phyloP scores from a whole-genome alignment of 2,797 vertebrate genomes.

The Microctenopoma lineatum region DNA sequence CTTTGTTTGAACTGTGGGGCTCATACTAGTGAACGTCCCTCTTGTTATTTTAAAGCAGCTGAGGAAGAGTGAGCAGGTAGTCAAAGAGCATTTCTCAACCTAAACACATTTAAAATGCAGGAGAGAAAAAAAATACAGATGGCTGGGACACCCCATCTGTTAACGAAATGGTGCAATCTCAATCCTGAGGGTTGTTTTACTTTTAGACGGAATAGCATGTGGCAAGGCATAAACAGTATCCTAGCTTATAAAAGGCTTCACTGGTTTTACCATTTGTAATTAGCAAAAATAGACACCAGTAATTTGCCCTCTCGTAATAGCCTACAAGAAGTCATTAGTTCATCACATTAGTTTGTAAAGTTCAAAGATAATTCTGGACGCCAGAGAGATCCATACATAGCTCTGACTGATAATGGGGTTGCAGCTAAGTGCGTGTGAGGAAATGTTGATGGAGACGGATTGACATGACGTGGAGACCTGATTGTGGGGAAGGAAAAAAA shows the following conservation, averaged over 20 bases:
- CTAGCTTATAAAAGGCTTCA: conserved; percentile 80
- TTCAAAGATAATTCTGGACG: conserved; percentile 77
- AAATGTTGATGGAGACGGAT: conserved; percentile 26
- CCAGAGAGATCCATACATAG: conserved; percentile 43
- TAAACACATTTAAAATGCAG: conserved; percentile 64
- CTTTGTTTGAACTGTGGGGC: conserved; percentile 58
- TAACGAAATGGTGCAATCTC: conserved; percentile 81
- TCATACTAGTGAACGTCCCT: conserved; percentile 25
- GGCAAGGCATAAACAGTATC: conserved; percentile 79
- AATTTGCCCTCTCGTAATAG: conserved; percentile 78
- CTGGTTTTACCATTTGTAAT: conserved; percentile 84
- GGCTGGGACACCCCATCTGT: conserved; percentile 75
- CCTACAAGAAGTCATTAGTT: conserved; percentile 78
- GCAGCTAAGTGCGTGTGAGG: conserved; percentile 2
- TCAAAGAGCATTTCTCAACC: conserved; percentile 60
- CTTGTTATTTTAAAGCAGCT: conserved; percentile 43
- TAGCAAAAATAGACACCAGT: conserved; percentile 82
- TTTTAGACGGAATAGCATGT: conserved; percentile 82
- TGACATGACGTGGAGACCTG: conserved; percentile 7
- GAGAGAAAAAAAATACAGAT: conserved; percentile 57
- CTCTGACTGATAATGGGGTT: conserved; percentile 57
- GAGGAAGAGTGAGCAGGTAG: conserved; percentile 55
- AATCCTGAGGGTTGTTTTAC: conserved; percentile 78
- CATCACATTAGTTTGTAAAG: conserved; percentile 78
- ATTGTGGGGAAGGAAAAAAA: conserved; percentile 13